Conservation (phyloP, 2,113 vertebrate species). For the Vanacampus margaritifer region DNA sequence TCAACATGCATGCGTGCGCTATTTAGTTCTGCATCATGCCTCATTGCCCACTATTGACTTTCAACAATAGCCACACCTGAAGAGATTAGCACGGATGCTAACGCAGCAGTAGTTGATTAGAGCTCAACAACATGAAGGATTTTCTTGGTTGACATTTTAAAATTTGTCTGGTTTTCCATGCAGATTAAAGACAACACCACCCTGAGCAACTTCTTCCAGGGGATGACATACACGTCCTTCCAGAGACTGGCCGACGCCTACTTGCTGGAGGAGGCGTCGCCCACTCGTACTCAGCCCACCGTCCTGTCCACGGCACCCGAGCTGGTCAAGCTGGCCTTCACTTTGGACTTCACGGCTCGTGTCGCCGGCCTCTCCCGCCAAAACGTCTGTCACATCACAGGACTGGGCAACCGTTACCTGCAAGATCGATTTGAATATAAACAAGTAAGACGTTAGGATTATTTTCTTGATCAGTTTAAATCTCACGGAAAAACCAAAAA, state of each 20-base stretch:
- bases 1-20: not conserved
- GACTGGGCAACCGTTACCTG: slow-evolving; percentile 76
- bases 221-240: slow-evolving; percentile 81
- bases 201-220: slow-evolving; percentile 70
- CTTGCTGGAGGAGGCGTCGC: slow-evolving; percentile 47
- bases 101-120: not conserved
- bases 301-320: slow-evolving; percentile 55
- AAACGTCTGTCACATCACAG: slow-evolving; percentile 76
- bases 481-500: too few species aligned
- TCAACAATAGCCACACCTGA: not conserved
- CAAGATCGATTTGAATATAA: slow-evolving; percentile 70
- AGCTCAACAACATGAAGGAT: not conserved
- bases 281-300: slow-evolving; percentile 18
- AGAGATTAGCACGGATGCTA: not conserved
- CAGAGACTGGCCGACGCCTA: slow-evolving; percentile 78
- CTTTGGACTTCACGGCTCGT: slow-evolving; percentile 76
- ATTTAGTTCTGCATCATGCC: not conserved
- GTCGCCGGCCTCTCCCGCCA: slow-evolving; percentile 73
- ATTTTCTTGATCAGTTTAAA: not conserved
- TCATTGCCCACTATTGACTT: not conserved
- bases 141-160: not conserved
- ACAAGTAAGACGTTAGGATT: slow-evolving; percentile 39
- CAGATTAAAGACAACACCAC: slow-evolving; percentile 77
- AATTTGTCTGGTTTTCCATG: not conserved
- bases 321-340: slow-evolving; percentile 76